These are phyloP conservation scores for Cosmia trapezina DNA, from an alignment of 2,888 invertebrate genomes.

Conservation along the genomic window DNA sequence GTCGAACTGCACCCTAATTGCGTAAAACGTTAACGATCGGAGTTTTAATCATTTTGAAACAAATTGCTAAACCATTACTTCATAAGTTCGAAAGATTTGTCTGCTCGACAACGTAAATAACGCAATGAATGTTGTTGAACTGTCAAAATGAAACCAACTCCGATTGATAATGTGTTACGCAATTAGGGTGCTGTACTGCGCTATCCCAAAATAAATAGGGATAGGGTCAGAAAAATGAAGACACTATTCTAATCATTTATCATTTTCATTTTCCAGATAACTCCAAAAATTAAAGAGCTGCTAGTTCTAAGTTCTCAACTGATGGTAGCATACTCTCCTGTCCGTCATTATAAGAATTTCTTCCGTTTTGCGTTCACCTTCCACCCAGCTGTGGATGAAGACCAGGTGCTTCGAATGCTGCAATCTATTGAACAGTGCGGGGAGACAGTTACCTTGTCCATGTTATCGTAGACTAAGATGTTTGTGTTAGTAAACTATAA, in stretches of 20 bases:
- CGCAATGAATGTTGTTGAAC: no score
- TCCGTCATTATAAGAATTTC: slow-evolving; percentile 93
- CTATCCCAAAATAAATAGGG: not conserved
- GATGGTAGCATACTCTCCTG: slow-evolving; percentile 95
- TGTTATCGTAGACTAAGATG: slow-evolving; percentile 30
- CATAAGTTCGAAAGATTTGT: no score
- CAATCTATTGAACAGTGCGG: slow-evolving; percentile 92
- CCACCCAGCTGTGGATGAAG: slow-evolving; percentile 91
- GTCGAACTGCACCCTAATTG: no score
- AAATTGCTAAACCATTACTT: no score
- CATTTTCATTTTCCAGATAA: slow-evolving; percentile 87
- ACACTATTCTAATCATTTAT: not conserved
- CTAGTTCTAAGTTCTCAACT: slow-evolving; percentile 92
- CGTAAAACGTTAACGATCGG: no score
- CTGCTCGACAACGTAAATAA: no score
- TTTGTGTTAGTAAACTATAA: slow-evolving; percentile 12
- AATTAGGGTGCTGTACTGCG: not conserved
- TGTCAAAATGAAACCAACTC: no score
- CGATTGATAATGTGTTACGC: no score
- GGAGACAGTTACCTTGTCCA: slow-evolving; percentile 71
- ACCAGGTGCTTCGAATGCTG: slow-evolving; percentile 92
- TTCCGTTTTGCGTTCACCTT: slow-evolving; percentile 94
- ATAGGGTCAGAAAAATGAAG: not conserved
- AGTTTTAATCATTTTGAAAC: no score
- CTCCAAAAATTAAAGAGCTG: slow-evolving; percentile 93